phyloP scores from a whole-genome alignment of 1,140 invertebrate genomes.

The Caenorhabditis tropicalis region DNA sequence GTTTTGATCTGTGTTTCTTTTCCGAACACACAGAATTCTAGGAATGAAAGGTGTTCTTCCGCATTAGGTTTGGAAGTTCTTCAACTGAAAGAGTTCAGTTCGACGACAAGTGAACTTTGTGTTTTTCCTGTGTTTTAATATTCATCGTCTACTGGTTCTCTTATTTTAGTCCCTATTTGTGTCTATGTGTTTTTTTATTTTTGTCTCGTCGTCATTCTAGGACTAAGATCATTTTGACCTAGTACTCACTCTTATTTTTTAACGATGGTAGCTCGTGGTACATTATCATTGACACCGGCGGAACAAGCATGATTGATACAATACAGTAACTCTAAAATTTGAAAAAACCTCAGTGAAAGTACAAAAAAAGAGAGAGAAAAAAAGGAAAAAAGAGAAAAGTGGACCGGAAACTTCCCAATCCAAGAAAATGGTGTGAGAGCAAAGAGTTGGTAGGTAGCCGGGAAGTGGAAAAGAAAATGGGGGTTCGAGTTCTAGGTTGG shows the following conservation, averaged over 20 bases:
- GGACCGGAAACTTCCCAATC: neutral
- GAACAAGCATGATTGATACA: slow-evolving; percentile 20
- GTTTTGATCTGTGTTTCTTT: neutral
- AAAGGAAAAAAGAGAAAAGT: neutral
- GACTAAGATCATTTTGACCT: neutral
- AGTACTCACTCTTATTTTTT: slow-evolving; percentile 30
- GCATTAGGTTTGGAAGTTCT: neutral
- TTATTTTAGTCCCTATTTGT: neutral
- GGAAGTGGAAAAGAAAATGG: neutral
- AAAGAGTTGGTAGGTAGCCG: neutral
- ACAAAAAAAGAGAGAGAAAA: neutral
- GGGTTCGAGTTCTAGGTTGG: neutral
- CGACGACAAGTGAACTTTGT: neutral
- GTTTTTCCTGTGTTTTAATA: neutral
- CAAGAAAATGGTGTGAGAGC: slow-evolving; percentile 2
- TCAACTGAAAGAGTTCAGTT: neutral
- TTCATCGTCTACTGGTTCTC: neutral
- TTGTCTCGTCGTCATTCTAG: neutral
- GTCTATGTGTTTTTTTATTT: neutral
- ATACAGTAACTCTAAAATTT: slow-evolving; percentile 26
- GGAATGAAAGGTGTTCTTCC: neutral
- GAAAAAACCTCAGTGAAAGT: neutral
- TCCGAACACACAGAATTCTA: neutral
- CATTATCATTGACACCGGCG: slow-evolving; percentile 21
- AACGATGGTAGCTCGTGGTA: slow-evolving; percentile 28